phyloP scores from a whole-genome alignment of 2,113 vertebrate genomes.

The Oenanthe oenanthe region DNA sequence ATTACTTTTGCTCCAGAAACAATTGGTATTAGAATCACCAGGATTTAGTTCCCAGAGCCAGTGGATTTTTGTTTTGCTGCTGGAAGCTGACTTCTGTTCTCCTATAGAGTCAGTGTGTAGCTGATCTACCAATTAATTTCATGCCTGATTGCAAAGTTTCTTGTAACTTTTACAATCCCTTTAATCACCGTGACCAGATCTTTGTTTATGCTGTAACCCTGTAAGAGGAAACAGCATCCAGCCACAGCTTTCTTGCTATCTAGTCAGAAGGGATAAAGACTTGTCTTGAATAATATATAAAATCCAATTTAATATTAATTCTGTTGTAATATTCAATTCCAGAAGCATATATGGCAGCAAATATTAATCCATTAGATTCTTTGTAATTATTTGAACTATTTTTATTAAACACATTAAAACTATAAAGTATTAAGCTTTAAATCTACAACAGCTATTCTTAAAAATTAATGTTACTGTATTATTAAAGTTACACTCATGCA shows the following conservation, averaged over 20 bases:
- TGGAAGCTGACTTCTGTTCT: background rate
- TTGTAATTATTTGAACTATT: constrained; percentile 17
- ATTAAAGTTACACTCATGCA: background rate
- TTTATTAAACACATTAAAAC: constrained; percentile 11
- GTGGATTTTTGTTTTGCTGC: background rate
- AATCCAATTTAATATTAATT: constrained; percentile 7
- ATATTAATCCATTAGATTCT: background rate
- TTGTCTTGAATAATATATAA: constrained; percentile 7
- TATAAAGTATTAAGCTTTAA: background rate
- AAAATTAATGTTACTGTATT: background rate
- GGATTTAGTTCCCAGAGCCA: background rate
- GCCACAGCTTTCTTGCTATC: background rate
- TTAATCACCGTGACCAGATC: background rate
- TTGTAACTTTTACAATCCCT: background rate
- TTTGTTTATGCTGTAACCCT: background rate
- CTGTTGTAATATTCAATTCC: constrained; percentile 2
- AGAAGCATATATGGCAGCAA: background rate
- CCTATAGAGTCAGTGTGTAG: background rate
- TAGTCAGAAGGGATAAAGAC: background rate
- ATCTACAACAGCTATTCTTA: background rate
- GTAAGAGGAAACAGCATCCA: background rate
- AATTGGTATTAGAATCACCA: background rate
- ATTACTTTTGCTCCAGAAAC: background rate
- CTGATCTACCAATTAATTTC: background rate
- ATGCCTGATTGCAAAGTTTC: background rate